These are phyloP conservation scores for Hololepta plana DNA, from an alignment of 2,888 invertebrate species.

Conservation along the genomic window DNA sequence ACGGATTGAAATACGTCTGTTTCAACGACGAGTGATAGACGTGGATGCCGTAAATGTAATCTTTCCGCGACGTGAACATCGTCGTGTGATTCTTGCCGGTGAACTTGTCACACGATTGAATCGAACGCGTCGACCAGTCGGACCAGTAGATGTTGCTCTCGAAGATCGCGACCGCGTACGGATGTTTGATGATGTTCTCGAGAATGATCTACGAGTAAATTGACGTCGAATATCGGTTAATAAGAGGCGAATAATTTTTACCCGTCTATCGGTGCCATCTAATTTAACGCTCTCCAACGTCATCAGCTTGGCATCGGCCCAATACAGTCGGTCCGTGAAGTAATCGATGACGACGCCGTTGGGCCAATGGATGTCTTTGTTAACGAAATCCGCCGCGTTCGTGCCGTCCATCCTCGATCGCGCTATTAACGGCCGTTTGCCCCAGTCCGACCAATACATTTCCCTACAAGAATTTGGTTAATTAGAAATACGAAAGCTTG, in stretches of 20 bases:
- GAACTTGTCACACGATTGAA: constrained; percentile 63
- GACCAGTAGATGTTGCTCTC: constrained; percentile 83
- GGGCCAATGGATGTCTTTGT: constrained; percentile 52
- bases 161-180: constrained; percentile 71
- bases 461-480: too few species aligned
- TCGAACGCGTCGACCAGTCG: constrained; percentile 61
- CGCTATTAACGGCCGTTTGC: constrained; percentile 51
- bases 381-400: constrained; percentile 38
- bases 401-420: constrained; percentile 74
- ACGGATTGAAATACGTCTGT: constrained; percentile 38
- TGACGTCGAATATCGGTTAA: background rate
- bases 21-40: constrained; percentile 55
- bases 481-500: too few species aligned
- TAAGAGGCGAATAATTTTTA: constrained; percentile 23
- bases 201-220: constrained; percentile 22
- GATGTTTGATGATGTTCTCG: constrained; percentile 51
- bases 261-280: constrained; percentile 47
- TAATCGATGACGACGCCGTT: constrained; percentile 74
- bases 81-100: constrained; percentile 43
- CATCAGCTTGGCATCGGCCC: constrained; percentile 62
- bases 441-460: constrained; percentile 92
- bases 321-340: constrained; percentile 64
- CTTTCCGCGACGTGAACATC: constrained; percentile 31
- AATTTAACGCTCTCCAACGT: constrained; percentile 45
- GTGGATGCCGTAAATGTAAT: constrained; percentile 44